Evolutionary conservation across 2,797 vertebrate species (phyloP), one percentile per base, ranked within the genome.

Genomic region (Channa striata): DNA sequence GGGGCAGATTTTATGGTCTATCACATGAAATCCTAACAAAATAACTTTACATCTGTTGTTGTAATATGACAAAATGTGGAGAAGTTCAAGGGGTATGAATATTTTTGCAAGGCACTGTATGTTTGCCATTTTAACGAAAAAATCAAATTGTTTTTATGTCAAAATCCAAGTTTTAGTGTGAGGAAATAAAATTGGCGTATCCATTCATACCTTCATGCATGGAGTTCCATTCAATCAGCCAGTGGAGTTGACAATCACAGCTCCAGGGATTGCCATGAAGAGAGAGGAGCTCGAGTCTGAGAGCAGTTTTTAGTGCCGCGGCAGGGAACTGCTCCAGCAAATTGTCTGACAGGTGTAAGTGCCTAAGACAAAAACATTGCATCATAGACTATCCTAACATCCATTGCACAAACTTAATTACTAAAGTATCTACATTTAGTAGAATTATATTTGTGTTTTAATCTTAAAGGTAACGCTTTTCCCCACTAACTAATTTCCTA

Each of bases 321-420:
- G 90, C 86, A 50, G 92, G 87, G 25, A 95, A 80, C 68, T 90
- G 87, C 83, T 94, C 82, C 63, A 95, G 56, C 43, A 87, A 79
- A 72, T 95, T 95, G 72, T 95, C 93, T 39, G 94, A 92, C 34
- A 95, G 88, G 57, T 95, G 88, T 63, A 95, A 88, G 76, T 95
- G 93, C 51, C 92, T 93, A 63, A 50, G 40, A 75, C 30, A 64
- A 80, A 68, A 70, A 69, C 4, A 82, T 37, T 3, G 46, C 2
- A 9, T 6, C 20, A 3, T 3, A 9, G 37, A 4, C 11, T 36
- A 43, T 30, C 4, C 2, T 21, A 36, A 14, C 25, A 42, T 68
- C 13, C n/a, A 67, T 36, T 25, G 10, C 49, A 20, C 12, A 56
- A 17, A 37, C 2, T 30, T 0, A 30, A 30, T 4, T 30, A 30